Base-by-base conservation (phyloP, 2,113 vertebrate species). In the Orientallactaga bullata region DNA sequence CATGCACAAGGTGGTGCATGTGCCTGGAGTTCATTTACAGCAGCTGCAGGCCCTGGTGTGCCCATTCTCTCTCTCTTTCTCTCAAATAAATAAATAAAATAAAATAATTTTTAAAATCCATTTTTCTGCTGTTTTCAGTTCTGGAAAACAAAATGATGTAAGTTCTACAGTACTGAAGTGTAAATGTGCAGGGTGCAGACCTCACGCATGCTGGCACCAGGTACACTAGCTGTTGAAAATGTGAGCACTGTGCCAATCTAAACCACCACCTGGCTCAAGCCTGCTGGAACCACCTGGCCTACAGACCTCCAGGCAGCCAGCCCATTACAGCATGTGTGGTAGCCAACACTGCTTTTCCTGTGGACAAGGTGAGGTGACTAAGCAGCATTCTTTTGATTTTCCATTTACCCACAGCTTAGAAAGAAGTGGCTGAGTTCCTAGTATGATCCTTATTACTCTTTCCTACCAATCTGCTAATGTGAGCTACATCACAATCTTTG, bases 361-460 rank as follows among this genome's bases (percentile, higher is more conserved):
- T 6, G 30, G 61, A 28, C 18, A 88, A 55, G 55, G 7, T 4
- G 76, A 95, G 61, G 16, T 42, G 51, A 76, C 58, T 51, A 81
- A 47, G 58, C 0, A 73, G 18, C 91, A 81, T 37, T 42, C 3
- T 35, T 73, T 15, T 0, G 26, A 47, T 42, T 12, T 11, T 71
- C 37, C 21, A 73, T 63, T 89, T 78, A 81, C 0, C 32, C 35
- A 76, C 76, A 42, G 39, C 23, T 78, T 81, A n/a, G 24, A 66
- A 91, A 17, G 66, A 88, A 63, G 58, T 63, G 42, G 84, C 21
- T 89, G n/a, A 20, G 83, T 47, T 89, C 87, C 61, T 74, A 82
- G 26, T 11, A 78, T 26, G 39, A 55, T 8, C 37, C 65, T 68
- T 66, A 82, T 28, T 74, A 84, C 39, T 65, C 13, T n/a, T 16